Conservation (phyloP, 2,888 invertebrate genomes). For the Drosophila prolongata region DNA sequence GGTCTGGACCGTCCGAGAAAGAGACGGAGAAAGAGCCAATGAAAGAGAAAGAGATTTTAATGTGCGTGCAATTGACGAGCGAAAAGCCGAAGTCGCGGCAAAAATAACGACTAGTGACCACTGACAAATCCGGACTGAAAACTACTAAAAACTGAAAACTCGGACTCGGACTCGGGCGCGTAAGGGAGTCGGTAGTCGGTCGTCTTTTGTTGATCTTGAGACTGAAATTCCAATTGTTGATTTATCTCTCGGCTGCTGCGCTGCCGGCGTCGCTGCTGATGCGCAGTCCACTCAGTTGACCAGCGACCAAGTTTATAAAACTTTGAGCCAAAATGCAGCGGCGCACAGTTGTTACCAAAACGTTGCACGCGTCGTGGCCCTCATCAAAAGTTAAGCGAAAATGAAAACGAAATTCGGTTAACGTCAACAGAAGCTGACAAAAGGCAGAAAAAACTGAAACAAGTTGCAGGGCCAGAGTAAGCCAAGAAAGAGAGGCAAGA, state of each 20-base stretch:
- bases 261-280: constrained; percentile 5
- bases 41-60: constrained; percentile 16
- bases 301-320: constrained; percentile 80
- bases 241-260: constrained; percentile 67
- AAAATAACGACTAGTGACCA: constrained; percentile 30
- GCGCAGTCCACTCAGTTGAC: constrained; percentile 32
- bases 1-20: constrained; percentile 26
- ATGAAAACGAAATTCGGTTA: constrained; percentile 59
- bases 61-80: constrained; percentile 36
- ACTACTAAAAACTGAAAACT: constrained; percentile 12
- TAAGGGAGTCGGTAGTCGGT: constrained; percentile 40
- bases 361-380: constrained; percentile 71
- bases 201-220: constrained; percentile 71
- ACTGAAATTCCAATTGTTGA: constrained; percentile 66
- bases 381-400: constrained; percentile 41
- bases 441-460: constrained; percentile 33
- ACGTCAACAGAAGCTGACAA: constrained; percentile 59
- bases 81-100: constrained; percentile 27
- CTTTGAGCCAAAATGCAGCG: constrained; percentile 77
- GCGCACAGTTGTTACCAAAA: constrained; percentile 75
- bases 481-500: constrained; percentile 15
- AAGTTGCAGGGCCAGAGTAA: constrained; percentile 72
- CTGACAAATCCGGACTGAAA: constrained; percentile 29
- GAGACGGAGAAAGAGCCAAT: constrained; percentile 4
- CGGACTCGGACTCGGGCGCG: constrained; percentile 40